Conservation (phyloP, 2,113 vertebrate species). For the Pollimyrus isidori region DNA sequence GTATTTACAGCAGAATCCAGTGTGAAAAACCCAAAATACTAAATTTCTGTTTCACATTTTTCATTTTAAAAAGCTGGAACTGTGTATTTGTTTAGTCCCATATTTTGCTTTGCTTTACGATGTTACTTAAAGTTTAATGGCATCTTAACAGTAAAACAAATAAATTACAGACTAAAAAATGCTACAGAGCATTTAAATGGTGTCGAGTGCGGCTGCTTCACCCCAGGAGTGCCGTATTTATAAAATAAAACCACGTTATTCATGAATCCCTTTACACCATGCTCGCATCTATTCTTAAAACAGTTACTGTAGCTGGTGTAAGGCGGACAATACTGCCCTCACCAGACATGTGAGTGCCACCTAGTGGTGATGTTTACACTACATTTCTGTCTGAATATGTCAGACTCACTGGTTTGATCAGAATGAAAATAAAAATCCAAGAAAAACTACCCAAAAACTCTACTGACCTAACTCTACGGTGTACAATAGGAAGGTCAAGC, state of each 20-base stretch:
- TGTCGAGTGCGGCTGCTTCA: neutral
- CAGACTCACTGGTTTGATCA: neutral
- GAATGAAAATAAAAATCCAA: neutral
- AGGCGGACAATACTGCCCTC: neutral
- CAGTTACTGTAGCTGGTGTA: neutral
- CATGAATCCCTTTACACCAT: neutral
- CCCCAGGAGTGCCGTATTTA: neutral
- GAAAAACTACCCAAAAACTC: neutral
- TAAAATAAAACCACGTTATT: neutral
- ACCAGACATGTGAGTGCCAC: slow-evolving; percentile 3
- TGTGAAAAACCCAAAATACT: neutral
- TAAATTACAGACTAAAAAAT: neutral
- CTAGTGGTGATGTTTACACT: neutral
- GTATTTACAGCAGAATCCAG: neutral
- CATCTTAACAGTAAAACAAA: neutral
- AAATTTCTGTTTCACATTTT: neutral
- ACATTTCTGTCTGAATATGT: neutral
- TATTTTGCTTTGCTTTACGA: neutral
- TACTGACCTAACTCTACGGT: neutral
- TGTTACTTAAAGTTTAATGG: neutral
- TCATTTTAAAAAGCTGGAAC: neutral
- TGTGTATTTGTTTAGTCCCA: neutral
- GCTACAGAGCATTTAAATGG: neutral
- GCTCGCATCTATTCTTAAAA: slow-evolving; percentile 40
- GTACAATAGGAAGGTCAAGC: neutral